Evolutionary conservation across 2,888 invertebrate species (phyloP).

Genomic region (Beris morrisii): DNA sequence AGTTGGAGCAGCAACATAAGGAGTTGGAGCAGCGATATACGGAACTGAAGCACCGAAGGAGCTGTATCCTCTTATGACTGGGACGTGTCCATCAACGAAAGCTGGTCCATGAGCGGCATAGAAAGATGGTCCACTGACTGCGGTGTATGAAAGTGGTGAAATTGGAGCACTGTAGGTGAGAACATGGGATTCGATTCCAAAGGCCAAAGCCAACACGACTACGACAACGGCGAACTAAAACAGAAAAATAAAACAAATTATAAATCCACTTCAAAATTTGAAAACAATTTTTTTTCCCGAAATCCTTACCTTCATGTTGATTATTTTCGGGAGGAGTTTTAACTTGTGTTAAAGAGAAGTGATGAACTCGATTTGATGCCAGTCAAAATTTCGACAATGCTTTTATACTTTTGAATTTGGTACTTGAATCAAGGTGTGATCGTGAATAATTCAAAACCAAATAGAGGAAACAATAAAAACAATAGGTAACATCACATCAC

Average conservation of each 20-base stretch:
- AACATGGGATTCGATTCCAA: constrained; percentile 28
- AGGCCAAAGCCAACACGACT: constrained; percentile 31
- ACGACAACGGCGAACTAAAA: constrained; percentile 31
- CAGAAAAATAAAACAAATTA: not conserved
- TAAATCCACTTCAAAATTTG: too few species aligned
- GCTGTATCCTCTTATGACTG: constrained; percentile 10
- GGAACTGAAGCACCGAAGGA: not conserved
- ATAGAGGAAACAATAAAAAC: constrained; percentile 13
- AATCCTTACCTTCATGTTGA: constrained; percentile 28
- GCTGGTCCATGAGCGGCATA: constrained; percentile 9
- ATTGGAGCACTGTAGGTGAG: not conserved
- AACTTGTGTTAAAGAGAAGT: constrained; percentile 19
- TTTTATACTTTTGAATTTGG: constrained; percentile 19
- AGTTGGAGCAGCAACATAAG: too few species aligned
- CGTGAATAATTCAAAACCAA: constrained; percentile 3
- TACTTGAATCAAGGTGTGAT: constrained; percentile 21
- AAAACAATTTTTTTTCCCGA: not conserved
- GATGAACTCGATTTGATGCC: constrained; percentile 21
- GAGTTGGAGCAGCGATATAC: not conserved
- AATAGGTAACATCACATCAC: constrained; percentile 9
- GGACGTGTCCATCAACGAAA: not conserved
- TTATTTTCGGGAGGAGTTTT: not conserved
- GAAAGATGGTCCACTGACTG: constrained; percentile 42
- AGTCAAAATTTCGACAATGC: constrained; percentile 10
- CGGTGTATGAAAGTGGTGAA: constrained; percentile 39